These are phyloP conservation scores for Habropoda laboriosa DNA, from an alignment of 1,140 invertebrate genomes.

Conservation along the genomic window DNA sequence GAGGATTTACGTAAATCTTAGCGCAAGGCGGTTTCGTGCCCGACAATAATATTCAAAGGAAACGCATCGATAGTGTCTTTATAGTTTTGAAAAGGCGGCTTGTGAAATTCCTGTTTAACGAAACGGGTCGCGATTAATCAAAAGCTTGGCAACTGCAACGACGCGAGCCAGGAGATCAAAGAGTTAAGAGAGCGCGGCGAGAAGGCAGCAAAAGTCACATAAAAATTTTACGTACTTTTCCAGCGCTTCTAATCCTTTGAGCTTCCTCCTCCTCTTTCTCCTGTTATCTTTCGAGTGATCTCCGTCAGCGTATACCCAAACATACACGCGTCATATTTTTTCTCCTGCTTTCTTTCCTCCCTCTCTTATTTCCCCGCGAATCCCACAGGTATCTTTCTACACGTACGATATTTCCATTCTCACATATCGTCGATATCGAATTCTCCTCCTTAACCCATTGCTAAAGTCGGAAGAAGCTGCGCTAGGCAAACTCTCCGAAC, in stretches of 20 bases:
- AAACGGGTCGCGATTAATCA: neutral
- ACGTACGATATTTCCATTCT: neutral
- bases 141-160: conserved; percentile 1
- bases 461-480: neutral
- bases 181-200: neutral
- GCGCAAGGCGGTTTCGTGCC: too few relatives aligned
- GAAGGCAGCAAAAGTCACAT: neutral
- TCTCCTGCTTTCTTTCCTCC: neutral
- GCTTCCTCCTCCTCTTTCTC: too few relatives aligned
- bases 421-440: neutral
- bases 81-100: neutral
- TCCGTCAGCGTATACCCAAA: neutral
- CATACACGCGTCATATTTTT: neutral
- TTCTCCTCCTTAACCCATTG: neutral
- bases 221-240: conserved; percentile 23
- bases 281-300: neutral
- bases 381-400: neutral
- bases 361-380: neutral
- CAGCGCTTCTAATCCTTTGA: conserved; percentile 10
- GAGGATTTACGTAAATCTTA: too few relatives aligned
- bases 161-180: conserved; percentile 9
- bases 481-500: too few relatives aligned
- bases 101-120: too few relatives aligned
- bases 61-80: neutral
- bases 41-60: too few relatives aligned